Evolutionary conservation across 2,888 invertebrate genomes (phyloP).

Genomic region (Acheta domesticus): DNA sequence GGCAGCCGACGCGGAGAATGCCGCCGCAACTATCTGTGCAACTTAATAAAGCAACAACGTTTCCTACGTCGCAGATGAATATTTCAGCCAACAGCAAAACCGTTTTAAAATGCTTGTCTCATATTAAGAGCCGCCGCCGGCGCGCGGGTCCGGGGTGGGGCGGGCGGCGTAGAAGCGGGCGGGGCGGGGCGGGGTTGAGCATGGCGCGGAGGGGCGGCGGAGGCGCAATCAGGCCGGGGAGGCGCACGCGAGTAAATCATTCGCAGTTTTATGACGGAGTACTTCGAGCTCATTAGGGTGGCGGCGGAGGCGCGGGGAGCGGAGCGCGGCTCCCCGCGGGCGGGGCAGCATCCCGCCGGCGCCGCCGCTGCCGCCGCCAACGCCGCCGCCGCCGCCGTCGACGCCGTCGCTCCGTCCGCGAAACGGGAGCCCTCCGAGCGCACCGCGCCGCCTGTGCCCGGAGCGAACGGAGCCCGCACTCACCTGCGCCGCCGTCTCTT

Average conservation of each 20-base stretch:
- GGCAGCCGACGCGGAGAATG: background rate
- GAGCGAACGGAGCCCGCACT: too few species aligned
- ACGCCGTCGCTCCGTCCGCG: background rate
- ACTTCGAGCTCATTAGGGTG: constrained; percentile 18
- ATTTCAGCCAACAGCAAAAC: background rate
- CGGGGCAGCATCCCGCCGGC: constrained; percentile 8
- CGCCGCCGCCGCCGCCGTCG: background rate
- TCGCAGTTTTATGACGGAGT: constrained; percentile 10
- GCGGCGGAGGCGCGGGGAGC: background rate
- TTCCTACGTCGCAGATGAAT: constrained; percentile 9
- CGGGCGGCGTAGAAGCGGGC: background rate
- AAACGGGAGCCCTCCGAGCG: background rate
- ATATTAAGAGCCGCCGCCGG: background rate
- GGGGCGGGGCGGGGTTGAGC: background rate
- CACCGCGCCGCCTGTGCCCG: too few species aligned
- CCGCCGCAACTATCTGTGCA: constrained; percentile 9
- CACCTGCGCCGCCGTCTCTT: too few species aligned
- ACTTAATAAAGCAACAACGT: constrained; percentile 18
- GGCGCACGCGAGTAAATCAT: constrained; percentile 18
- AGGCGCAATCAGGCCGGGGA: background rate
- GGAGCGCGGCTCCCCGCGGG: background rate
- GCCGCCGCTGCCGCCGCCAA: background rate
- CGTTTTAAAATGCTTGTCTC: constrained; percentile 18
- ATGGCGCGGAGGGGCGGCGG: background rate
- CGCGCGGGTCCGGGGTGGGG: background rate